These are phyloP conservation scores for Ceramica pisi DNA, from an alignment of 2,888 invertebrate genomes.

Conservation along the genomic window DNA sequence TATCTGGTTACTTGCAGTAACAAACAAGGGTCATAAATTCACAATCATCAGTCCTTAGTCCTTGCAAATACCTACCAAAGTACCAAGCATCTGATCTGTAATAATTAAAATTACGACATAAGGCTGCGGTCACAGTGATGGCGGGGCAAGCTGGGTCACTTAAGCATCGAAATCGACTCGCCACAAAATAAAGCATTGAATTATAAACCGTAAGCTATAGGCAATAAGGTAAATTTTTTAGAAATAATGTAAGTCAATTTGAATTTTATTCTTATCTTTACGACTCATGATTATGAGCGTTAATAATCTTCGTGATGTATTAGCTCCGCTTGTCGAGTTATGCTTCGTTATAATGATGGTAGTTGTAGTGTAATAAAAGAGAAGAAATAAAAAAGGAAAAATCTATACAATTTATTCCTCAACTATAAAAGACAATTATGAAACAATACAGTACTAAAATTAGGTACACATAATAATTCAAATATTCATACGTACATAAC, in stretches of 20 bases:
- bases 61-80: no score
- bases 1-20: no score
- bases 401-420: constrained; percentile 66
- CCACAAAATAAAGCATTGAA: neutral
- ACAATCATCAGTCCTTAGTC: no score
- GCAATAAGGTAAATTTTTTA: neutral
- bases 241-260: neutral
- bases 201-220: neutral
- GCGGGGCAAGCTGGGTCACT: neutral
- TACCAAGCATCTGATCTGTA: neutral
- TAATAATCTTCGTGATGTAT: neutral
- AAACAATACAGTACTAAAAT: constrained; percentile 47
- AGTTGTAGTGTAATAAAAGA: constrained; percentile 30
- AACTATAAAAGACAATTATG: constrained; percentile 57
- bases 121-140: neutral
- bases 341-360: neutral
- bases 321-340: constrained; percentile 5
- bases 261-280: constrained; percentile 8
- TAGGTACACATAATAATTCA: constrained; percentile 45
- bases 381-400: constrained; percentile 58
- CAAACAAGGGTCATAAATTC: no score
- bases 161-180: neutral
- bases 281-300: neutral
- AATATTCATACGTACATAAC: constrained; percentile 30
- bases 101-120: neutral